phyloP scores from a whole-genome alignment of 2,888 invertebrate species.

The Autographa pulchrina region DNA sequence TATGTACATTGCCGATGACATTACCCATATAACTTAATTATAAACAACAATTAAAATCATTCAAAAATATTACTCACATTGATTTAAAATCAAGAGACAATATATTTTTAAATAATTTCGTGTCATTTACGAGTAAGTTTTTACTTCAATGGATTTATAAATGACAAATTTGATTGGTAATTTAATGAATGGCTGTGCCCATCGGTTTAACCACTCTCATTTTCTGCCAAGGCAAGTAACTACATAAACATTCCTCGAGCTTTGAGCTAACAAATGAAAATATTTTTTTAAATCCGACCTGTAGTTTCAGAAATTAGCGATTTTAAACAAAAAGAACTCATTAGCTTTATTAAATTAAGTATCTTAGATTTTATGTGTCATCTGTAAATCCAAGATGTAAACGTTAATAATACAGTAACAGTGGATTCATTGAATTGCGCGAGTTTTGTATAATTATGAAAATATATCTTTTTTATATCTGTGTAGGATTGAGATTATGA shows the following conservation, averaged over 20 bases:
- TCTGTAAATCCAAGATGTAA: not conserved
- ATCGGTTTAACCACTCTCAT: no score
- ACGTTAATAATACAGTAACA: not conserved
- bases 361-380: not conserved
- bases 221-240: no score
- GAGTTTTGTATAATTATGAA: conserved; percentile 31
- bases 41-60: not conserved
- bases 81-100: not conserved
- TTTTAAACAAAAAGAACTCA: no score
- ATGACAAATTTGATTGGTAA: not conserved
- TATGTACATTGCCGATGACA: not conserved
- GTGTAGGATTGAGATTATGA: conserved; percentile 30
- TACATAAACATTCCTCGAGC: no score
- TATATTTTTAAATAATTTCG: not conserved
- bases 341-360: no score
- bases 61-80: not conserved
- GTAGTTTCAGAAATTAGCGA: no score
- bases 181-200: no score
- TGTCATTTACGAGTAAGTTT: not conserved
- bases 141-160: not conserved
- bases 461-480: conserved; percentile 37
- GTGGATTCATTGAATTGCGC: not conserved
- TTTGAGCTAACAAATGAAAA: no score
- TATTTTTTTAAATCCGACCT: no score
- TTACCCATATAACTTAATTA: not conserved